phyloP scores from a whole-genome alignment of 2,888 invertebrate species.

The Auanema freiburgensis region DNA sequence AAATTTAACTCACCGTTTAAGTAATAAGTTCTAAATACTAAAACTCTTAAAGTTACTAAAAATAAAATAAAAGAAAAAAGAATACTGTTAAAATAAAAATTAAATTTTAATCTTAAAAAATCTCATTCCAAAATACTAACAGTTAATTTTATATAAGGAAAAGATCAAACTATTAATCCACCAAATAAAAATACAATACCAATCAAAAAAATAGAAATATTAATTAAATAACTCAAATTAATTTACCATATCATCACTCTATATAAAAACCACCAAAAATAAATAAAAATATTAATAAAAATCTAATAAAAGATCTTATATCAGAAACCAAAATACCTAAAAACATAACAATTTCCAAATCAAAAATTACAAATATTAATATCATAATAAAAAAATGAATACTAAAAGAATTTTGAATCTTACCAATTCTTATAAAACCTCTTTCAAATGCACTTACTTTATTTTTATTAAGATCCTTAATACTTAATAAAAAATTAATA shows the following conservation, averaged over 20 bases:
- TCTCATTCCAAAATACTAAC: slow-evolving; percentile 65
- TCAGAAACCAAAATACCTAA: slow-evolving; percentile 44
- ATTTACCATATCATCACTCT: slow-evolving; percentile 50
- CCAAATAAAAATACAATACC: slow-evolving; percentile 34
- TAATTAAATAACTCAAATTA: slow-evolving; percentile 50
- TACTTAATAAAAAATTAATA: slow-evolving; percentile 43
- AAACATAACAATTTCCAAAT: slow-evolving; percentile 49
- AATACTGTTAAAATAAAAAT: slow-evolving; percentile 49
- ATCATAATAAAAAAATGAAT: slow-evolving; percentile 53
- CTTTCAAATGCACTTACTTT: slow-evolving; percentile 45
- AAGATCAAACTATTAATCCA: slow-evolving; percentile 22
- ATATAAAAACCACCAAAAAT: slow-evolving; percentile 52
- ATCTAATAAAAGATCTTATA: slow-evolving; percentile 32
- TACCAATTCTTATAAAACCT: slow-evolving; percentile 46
- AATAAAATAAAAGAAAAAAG: slow-evolving; percentile 52
- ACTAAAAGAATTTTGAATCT: slow-evolving; percentile 48
- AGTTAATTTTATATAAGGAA: slow-evolving; percentile 70
- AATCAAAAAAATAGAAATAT: slow-evolving; percentile 51
- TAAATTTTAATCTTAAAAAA: slow-evolving; percentile 48
- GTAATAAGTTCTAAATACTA: slow-evolving; percentile 48
- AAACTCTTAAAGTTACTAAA: slow-evolving; percentile 44
- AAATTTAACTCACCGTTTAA: slow-evolving; percentile 44
- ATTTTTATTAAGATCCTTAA: slow-evolving; percentile 36
- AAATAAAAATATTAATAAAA: slow-evolving; percentile 44
- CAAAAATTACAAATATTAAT: slow-evolving; percentile 47